A percentile compares a stretch with the other conserved stretches of the same genome.
Conservation (phyloP, 2,888 invertebrate genomes). For the Stenolophus ochropezus region DNA sequence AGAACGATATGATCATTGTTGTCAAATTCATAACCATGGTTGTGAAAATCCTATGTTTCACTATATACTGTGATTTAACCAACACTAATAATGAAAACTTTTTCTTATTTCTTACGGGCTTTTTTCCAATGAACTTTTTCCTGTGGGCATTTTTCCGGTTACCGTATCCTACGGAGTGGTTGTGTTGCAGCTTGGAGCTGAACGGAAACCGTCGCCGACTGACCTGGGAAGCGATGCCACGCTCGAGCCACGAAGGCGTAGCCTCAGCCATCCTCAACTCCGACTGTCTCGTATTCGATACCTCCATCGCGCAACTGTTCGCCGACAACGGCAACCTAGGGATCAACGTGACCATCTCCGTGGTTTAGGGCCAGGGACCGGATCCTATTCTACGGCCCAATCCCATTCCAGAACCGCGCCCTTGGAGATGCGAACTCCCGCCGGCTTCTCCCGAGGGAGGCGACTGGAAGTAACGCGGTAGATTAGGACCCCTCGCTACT, state of each 20-base stretch:
- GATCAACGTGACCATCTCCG: constrained; percentile 99
- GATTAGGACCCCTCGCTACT: neutral
- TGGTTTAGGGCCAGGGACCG: constrained; percentile 76
- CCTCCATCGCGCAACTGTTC: constrained; percentile 97
- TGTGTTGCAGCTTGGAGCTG: constrained; percentile 85
- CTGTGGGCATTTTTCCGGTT: no score
- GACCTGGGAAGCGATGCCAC: constrained; percentile 99
- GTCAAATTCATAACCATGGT: no score
- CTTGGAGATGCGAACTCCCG: neutral
- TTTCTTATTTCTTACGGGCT: no score
- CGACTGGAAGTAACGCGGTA: no score
- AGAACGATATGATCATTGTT: no score
- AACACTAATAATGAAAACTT: no score
- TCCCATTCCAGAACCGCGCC: neutral
- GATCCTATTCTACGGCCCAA: neutral
- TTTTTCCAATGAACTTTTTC: no score
- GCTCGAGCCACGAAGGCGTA: constrained; percentile 99
- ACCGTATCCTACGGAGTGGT: neutral
- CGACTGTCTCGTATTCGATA: constrained; percentile 99
- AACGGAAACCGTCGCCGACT: constrained; percentile 95
- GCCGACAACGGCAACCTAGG: constrained; percentile 99
- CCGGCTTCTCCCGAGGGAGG: neutral
- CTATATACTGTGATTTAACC: no score
- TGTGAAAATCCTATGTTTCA: no score
- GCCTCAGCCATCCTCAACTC: constrained; percentile 98